Evolutionary conservation across 2,113 vertebrate species (phyloP).

Genomic region (Collichthys lucidus): DNA sequence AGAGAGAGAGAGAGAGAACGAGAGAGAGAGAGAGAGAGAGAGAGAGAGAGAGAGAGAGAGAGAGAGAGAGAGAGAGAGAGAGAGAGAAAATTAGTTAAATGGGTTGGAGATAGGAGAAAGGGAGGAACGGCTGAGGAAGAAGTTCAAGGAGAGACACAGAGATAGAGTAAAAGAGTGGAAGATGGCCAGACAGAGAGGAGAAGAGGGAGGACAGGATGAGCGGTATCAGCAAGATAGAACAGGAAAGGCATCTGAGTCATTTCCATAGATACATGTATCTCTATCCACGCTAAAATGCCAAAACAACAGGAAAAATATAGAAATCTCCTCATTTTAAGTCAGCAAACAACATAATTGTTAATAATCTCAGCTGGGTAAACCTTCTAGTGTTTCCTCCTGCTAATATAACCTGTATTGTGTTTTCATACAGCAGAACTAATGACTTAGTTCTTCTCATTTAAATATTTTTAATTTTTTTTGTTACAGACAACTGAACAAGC

Average conservation of each 20-base stretch:
- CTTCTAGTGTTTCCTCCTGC: neutral
- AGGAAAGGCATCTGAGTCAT: neutral
- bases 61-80: neutral
- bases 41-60: neutral
- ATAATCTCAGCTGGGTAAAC: neutral
- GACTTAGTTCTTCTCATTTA: neutral
- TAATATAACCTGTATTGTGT: neutral
- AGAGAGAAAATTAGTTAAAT: constrained; percentile 15
- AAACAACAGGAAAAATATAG: neutral
- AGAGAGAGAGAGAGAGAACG: too few species aligned
- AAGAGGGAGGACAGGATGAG: constrained; percentile 11
- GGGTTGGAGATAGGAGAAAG: constrained; percentile 39
- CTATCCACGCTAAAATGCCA: neutral
- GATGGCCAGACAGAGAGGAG: neutral
- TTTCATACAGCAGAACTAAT: neutral
- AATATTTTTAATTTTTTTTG: neutral
- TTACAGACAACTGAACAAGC: neutral
- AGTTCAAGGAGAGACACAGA: constrained; percentile 31
- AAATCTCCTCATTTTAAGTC: neutral
- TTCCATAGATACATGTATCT: neutral
- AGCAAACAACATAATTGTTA: neutral
- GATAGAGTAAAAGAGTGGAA: constrained; percentile 33
- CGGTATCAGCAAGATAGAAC: constrained; percentile 5
- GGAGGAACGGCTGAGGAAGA: constrained; percentile 31
- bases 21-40: too few species aligned